These are phyloP conservation scores for Campopleginae sp. DNA, from an alignment of 2,888 invertebrate genomes.

Conservation along the genomic window DNA sequence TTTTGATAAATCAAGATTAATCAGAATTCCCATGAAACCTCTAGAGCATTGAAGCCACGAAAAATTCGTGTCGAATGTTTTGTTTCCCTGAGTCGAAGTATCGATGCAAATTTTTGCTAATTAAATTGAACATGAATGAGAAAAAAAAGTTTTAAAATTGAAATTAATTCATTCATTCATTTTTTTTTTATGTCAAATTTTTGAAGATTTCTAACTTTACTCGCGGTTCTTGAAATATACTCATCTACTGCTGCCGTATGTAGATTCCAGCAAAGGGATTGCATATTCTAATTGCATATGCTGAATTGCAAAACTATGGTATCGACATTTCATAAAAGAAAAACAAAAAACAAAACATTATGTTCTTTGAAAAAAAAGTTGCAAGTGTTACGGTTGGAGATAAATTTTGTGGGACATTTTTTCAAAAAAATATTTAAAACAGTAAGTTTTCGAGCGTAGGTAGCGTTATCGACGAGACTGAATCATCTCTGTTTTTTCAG, in stretches of 20 bases:
- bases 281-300: neutral
- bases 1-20: neutral
- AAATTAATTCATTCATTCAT: neutral
- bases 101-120: neutral
- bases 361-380: neutral
- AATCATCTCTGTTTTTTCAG: conserved; percentile 8
- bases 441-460: conserved; percentile 9
- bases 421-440: neutral
- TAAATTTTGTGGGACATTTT: neutral
- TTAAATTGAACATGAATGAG: neutral
- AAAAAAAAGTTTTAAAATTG: neutral
- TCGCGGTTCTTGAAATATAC: neutral
- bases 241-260: neutral
- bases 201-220: neutral
- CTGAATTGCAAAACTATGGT: neutral
- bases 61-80: neutral
- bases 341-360: too few relatives aligned
- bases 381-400: neutral
- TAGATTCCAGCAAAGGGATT: neutral
- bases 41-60: neutral
- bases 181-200: neutral
- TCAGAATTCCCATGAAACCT: neutral
- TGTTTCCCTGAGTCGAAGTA: neutral
- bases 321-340: conserved; percentile 15
- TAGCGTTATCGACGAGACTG: conserved; percentile 9